A percentile compares a stretch with the other conserved stretches of the same genome.
Conservation (phyloP, 2,797 vertebrate species). For the Hippocampus kuda region DNA sequence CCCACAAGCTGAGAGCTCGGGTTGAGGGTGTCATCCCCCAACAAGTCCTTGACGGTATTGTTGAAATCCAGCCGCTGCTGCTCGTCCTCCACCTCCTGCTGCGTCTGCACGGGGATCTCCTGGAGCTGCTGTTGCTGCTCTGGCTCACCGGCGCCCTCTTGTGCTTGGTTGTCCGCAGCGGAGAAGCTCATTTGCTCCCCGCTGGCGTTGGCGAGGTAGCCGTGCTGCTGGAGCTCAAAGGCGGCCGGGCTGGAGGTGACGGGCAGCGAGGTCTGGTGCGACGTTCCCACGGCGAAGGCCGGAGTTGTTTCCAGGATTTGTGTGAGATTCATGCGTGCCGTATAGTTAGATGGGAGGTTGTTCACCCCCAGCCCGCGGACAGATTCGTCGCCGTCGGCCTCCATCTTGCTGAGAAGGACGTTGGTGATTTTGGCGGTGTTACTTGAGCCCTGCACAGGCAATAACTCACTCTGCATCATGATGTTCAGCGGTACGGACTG, state of each 20-base stretch:
- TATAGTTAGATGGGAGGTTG: conserved; percentile 95
- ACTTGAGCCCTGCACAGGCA: conserved; percentile 72
- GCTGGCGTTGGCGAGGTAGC: conserved; percentile 83
- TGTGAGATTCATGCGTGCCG: conserved; percentile 97
- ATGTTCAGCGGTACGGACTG: conserved; percentile 92
- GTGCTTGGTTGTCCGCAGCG: conserved; percentile 85
- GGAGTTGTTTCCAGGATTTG: conserved; percentile 93
- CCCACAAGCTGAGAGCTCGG: conserved; percentile 89
- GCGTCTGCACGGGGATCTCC: conserved; percentile 51
- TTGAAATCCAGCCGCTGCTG: conserved; percentile 86
- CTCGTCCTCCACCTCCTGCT: conserved; percentile 60
- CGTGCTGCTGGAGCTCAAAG: conserved; percentile 93
- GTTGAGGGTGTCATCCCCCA: conserved; percentile 88
- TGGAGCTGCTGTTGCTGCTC: conserved; percentile 57
- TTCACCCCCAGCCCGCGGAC: conserved; percentile 93
- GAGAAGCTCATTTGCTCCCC: conserved; percentile 82
- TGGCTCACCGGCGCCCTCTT: conserved; percentile 79
- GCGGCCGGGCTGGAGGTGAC: conserved; percentile 84
- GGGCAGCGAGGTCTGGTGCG: conserved; percentile 69
- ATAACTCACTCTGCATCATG: conserved; percentile 97
- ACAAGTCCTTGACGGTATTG: conserved; percentile 93
- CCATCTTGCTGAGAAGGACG: conserved; percentile 94
- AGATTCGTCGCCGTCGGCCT: conserved; percentile 86
- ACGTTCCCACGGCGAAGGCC: conserved; percentile 66
- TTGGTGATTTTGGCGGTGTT: conserved; percentile 91